These are phyloP conservation scores for Calyptomena viridis DNA, from an alignment of 2,113 vertebrate genomes.

Conservation along the genomic window DNA sequence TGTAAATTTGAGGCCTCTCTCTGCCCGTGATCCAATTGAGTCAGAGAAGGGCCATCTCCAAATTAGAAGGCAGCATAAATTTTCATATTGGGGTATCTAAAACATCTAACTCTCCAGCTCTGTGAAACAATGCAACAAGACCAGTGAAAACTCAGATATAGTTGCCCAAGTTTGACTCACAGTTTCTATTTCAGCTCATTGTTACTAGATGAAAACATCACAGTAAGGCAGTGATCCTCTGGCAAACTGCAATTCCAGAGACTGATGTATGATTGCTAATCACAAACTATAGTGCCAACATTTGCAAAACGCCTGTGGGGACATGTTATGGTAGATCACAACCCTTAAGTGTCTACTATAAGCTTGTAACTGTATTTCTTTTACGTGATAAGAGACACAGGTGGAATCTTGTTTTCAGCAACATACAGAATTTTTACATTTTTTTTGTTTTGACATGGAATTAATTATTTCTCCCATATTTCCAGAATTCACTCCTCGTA, in stretches of 20 bases:
- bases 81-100: fast-evolving
- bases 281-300: neutral
- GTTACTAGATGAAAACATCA: neutral
- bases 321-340: neutral
- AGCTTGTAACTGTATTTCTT: neutral
- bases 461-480: neutral
- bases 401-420: neutral
- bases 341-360: neutral
- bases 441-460: neutral
- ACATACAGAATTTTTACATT: neutral
- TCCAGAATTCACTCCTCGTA: neutral
- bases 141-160: neutral
- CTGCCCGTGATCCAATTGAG: neutral
- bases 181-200: neutral
- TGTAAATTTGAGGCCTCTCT: neutral
- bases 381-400: neutral
- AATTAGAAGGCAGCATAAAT: neutral
- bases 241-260: neutral
- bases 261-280: neutral
- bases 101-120: neutral
- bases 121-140: neutral
- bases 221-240: neutral
- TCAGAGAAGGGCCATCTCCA: neutral
- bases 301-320: neutral
- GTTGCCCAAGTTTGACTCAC: neutral